Evolutionary conservation across 2,888 invertebrate species (phyloP).

Genomic region (Coleophora flavipennella): DNA sequence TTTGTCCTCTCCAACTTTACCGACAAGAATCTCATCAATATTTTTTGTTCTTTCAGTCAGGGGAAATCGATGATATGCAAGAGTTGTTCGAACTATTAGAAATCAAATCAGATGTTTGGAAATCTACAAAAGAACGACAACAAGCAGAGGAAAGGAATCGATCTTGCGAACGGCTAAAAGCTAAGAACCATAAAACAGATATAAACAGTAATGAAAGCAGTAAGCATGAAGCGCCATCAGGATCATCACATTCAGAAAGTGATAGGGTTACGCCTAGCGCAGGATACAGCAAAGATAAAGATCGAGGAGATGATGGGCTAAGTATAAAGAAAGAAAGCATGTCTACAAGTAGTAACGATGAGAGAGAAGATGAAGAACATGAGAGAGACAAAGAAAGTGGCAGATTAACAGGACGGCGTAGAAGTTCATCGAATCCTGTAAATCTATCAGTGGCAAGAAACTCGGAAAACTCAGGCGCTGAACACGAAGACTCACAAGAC

Average conservation of each 20-base stretch:
- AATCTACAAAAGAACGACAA: slow-evolving; percentile 68
- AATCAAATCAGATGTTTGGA: slow-evolving; percentile 87
- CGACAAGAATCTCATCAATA: neutral
- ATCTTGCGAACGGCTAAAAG: slow-evolving; percentile 64
- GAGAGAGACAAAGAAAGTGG: slow-evolving; percentile 67
- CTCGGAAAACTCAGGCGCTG: slow-evolving; percentile 72
- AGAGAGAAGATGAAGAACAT: slow-evolving; percentile 63
- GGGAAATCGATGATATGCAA: slow-evolving; percentile 86
- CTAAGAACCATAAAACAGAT: slow-evolving; percentile 59
- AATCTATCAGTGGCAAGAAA: slow-evolving; percentile 79
- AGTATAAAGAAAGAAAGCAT: slow-evolving; percentile 68
- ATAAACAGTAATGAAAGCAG: slow-evolving; percentile 69
- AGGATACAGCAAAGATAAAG: slow-evolving; percentile 64
- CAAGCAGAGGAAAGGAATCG: slow-evolving; percentile 64
- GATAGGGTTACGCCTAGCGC: slow-evolving; percentile 61
- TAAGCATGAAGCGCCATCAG: slow-evolving; percentile 65
- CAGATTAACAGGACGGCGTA: slow-evolving; percentile 72
- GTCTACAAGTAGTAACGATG: slow-evolving; percentile 68
- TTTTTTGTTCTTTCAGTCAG: slow-evolving; percentile 69
- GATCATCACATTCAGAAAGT: slow-evolving; percentile 66
- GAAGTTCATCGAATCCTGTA: slow-evolving; percentile 86
- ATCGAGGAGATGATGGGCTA: slow-evolving; percentile 51
- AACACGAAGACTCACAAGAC: slow-evolving; percentile 68
- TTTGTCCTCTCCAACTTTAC: no score
- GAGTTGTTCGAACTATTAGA: slow-evolving; percentile 87